phyloP scores from a whole-genome alignment of 2,797 vertebrate species.

The Protosalanx chinensis region DNA sequence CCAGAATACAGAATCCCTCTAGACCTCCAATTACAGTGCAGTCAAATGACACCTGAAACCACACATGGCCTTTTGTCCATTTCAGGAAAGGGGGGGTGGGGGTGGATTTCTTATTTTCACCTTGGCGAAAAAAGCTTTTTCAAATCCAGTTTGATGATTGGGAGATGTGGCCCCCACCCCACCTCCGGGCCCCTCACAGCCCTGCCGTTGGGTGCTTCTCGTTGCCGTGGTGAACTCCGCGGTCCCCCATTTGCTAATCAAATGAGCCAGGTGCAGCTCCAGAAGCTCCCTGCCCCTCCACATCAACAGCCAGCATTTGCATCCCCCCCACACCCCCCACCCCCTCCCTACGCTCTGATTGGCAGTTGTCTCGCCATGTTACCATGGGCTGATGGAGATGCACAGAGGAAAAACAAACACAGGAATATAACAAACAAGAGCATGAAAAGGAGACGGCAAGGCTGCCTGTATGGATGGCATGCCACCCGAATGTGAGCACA shows the following conservation, averaged over 20 bases:
- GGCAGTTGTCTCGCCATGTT: constrained; percentile 53
- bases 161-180: not conserved
- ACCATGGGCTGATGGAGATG: constrained; percentile 37
- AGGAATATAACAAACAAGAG: constrained; percentile 22
- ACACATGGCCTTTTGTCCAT: not conserved
- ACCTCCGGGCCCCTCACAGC: not conserved
- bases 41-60: not conserved
- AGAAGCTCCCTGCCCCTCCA: constrained; percentile 41
- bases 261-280: constrained; percentile 67
- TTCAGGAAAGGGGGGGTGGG: not conserved
- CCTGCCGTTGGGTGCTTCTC: constrained; percentile 3
- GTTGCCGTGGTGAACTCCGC: constrained; percentile 7
- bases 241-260: constrained; percentile 69
- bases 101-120: not conserved
- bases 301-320: constrained; percentile 49
- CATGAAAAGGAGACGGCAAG: not conserved
- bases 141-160: not conserved
- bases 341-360: constrained; percentile 36
- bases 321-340: constrained; percentile 26
- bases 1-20: not conserved
- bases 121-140: not conserved
- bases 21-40: not conserved
- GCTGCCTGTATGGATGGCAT: not conserved
- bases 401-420: constrained; percentile 54
- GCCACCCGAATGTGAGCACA: constrained; percentile 25